Evolutionary conservation across 2,888 invertebrate species (phyloP).

Genomic region (Meteorus cinctellus): DNA sequence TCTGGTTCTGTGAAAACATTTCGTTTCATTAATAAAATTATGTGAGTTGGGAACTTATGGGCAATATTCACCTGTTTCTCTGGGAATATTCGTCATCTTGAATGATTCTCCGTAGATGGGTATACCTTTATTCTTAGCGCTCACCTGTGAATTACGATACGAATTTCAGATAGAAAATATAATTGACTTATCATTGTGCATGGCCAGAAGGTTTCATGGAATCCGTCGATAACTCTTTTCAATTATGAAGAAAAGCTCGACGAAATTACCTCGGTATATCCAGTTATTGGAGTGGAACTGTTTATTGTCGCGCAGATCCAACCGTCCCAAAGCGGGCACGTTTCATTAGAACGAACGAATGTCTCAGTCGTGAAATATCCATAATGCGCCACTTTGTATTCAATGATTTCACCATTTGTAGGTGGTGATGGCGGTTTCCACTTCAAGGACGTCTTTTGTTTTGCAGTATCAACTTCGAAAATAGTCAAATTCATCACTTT

Average conservation of each 20-base stretch:
- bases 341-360: slow-evolving; percentile 10
- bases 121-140: slow-evolving; percentile 53
- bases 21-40: neutral
- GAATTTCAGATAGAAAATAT: neutral
- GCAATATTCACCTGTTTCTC: slow-evolving; percentile 10
- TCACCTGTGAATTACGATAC: slow-evolving; percentile 50
- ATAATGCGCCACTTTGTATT: slow-evolving; percentile 43
- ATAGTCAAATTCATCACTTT: slow-evolving; percentile 50
- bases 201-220: too few species aligned
- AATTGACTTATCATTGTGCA: too few species aligned
- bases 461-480: slow-evolving; percentile 51
- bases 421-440: slow-evolving; percentile 59
- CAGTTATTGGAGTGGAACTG: neutral
- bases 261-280: slow-evolving; percentile 21
- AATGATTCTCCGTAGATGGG: slow-evolving; percentile 10
- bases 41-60: neutral
- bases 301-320: slow-evolving; percentile 49
- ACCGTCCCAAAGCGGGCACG: slow-evolving; percentile 51
- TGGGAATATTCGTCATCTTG: neutral
- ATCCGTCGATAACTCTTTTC: too few species aligned
- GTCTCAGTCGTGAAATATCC: too few species aligned
- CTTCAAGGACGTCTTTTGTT: slow-evolving; percentile 42
- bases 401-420: slow-evolving; percentile 52
- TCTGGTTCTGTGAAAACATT: slow-evolving; percentile 6
- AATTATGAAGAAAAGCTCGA: neutral